Evolutionary conservation across 1,140 invertebrate species (phyloP).

Genomic region (Pissodes strobi): DNA sequence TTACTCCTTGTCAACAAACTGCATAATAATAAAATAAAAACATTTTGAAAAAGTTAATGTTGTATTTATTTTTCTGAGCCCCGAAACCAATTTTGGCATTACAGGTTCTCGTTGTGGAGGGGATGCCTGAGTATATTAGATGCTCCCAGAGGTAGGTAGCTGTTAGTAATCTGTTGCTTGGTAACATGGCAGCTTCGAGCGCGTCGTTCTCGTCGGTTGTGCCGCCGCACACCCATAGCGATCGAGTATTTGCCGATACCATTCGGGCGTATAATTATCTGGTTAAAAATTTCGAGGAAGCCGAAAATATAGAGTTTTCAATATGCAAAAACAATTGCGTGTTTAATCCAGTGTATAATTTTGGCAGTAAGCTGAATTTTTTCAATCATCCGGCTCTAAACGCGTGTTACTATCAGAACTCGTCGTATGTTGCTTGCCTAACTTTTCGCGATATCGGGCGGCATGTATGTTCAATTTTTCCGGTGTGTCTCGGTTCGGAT

Average conservation of each 20-base stretch:
- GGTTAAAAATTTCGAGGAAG: not conserved
- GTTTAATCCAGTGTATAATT: too few relatives aligned
- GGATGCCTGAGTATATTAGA: not conserved
- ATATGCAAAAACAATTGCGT: not conserved
- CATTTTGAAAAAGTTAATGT: too few relatives aligned
- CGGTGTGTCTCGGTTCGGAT: not conserved
- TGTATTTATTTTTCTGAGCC: too few relatives aligned
- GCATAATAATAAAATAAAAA: too few relatives aligned
- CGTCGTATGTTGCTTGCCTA: not conserved
- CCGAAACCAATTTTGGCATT: not conserved
- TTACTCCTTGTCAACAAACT: not conserved
- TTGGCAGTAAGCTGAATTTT: too few relatives aligned
- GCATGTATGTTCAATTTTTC: not conserved
- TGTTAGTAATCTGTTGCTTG: not conserved
- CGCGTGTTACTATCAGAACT: not conserved
- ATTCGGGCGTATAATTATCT: not conserved
- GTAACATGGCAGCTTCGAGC: not conserved
- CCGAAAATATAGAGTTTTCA: not conserved
- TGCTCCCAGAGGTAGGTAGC: not conserved
- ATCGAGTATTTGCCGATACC: not conserved
- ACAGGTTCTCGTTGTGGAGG: not conserved
- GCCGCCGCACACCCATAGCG: not conserved
- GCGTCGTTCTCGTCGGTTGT: not conserved
- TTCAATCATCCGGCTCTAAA: too few relatives aligned
- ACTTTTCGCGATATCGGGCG: not conserved